A percentile compares a stretch with the other conserved stretches of the same genome.
Conservation (phyloP, 2,888 invertebrate species). For the Atethmia centrago region DNA sequence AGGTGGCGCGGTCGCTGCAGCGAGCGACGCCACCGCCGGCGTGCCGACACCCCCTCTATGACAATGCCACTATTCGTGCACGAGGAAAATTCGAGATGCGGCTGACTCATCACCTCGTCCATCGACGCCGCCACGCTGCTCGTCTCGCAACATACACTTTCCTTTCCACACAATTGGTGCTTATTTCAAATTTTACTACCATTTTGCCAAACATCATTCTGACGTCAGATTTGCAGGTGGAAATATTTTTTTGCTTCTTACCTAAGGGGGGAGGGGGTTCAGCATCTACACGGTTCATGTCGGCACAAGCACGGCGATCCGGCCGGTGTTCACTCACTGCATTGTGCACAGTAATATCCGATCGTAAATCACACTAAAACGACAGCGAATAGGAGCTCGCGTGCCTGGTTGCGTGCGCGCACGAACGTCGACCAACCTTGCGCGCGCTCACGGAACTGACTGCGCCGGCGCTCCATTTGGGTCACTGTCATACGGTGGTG, state of each 20-base stretch:
- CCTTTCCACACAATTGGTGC: slow-evolving; percentile 64
- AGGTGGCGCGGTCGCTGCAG: slow-evolving; percentile 59
- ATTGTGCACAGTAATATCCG: slow-evolving; percentile 86
- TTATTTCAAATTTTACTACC: slow-evolving; percentile 64
- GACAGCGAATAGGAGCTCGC: slow-evolving; percentile 75
- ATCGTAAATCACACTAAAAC: slow-evolving; percentile 84
- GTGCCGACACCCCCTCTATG: slow-evolving; percentile 78
- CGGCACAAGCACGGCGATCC: slow-evolving; percentile 74
- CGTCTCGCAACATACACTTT: slow-evolving; percentile 68
- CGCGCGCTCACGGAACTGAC: slow-evolving; percentile 89
- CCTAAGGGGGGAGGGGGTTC: slow-evolving; percentile 71
- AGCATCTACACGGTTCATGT: slow-evolving; percentile 76
- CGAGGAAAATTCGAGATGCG: slow-evolving; percentile 89
- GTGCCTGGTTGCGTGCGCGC: slow-evolving; percentile 62
- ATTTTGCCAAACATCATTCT: slow-evolving; percentile 64
- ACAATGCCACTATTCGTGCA: slow-evolving; percentile 81
- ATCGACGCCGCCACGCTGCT: slow-evolving; percentile 70
- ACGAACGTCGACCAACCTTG: slow-evolving; percentile 74
- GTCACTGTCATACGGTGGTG: slow-evolving; percentile 89
- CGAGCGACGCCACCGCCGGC: slow-evolving; percentile 69
- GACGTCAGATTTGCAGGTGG: slow-evolving; percentile 69
- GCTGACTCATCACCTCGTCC: slow-evolving; percentile 84
- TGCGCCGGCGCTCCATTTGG: slow-evolving; percentile 89
- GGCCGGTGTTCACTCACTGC: slow-evolving; percentile 82
- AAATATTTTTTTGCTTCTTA: slow-evolving; percentile 76